Evolutionary conservation across 2,797 vertebrate genomes (phyloP).

Genomic region (Myioborus miniatus): DNA sequence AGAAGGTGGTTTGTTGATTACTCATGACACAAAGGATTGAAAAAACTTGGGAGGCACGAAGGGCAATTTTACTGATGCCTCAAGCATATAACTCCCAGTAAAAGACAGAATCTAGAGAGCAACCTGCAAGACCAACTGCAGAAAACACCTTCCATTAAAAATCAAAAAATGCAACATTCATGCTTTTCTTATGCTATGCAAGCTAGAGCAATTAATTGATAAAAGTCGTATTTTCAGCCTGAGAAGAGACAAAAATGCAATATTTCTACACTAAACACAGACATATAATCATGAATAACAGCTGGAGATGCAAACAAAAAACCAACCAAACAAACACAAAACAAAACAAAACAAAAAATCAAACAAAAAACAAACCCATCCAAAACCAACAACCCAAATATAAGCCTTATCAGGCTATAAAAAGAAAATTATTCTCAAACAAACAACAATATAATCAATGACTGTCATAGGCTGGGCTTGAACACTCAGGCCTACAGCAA

Average conservation of each 20-base stretch:
- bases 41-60: neutral
- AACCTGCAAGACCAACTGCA: neutral
- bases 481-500: neutral
- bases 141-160: neutral
- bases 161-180: neutral
- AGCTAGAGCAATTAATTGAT: neutral
- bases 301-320: neutral
- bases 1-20: neutral
- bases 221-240: neutral
- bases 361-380: neutral
- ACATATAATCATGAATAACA: neutral
- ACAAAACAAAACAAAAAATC: neutral
- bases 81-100: neutral
- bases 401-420: neutral
- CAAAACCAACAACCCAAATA: neutral
- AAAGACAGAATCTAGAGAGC: neutral
- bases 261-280: neutral
- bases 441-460: neutral
- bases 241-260: neutral
- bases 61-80: neutral
- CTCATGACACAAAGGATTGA: neutral
- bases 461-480: neutral
- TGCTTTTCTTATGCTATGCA: neutral
- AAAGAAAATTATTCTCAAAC: neutral
- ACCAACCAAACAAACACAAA: neutral